Percentiles rank a stretch among this genome's conserved stretches.
Conservation (phyloP, 2,797 vertebrate genomes). For the Gadopsis marmoratus region DNA sequence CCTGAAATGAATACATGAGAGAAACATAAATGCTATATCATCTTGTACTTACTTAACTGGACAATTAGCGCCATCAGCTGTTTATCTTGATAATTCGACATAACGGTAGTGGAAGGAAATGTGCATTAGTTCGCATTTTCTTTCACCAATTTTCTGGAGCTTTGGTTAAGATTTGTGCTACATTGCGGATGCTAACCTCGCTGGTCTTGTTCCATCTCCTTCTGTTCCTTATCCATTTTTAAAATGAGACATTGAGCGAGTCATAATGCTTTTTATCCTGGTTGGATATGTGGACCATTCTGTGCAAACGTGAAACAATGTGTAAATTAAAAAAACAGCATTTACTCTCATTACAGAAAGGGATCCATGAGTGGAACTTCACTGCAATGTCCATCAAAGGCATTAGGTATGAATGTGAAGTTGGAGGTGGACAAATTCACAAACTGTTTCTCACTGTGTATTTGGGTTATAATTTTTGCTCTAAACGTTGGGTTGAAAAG, state of each 20-base stretch:
- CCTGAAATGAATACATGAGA: background rate
- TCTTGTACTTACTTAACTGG: no score
- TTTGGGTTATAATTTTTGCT: background rate
- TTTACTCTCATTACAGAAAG: conserved; percentile 84
- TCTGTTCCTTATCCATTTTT: background rate
- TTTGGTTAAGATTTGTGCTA: background rate
- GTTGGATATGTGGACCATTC: background rate
- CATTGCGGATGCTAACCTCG: background rate
- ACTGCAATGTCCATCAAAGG: conserved; percentile 93
- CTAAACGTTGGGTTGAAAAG: background rate
- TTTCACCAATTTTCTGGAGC: background rate
- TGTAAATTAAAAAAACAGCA: background rate
- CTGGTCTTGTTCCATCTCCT: background rate
- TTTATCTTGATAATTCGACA: background rate
- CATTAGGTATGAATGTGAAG: conserved; percentile 87
- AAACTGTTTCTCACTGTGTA: background rate
- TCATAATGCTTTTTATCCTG: background rate
- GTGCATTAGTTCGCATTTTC: background rate
- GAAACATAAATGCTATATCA: background rate
- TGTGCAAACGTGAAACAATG: background rate
- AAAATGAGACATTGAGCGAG: background rate
- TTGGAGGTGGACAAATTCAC: background rate
- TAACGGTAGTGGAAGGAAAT: background rate
- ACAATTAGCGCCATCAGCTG: background rate
- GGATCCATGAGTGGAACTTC: conserved; percentile 98